A percentile compares a stretch with the other conserved stretches of the same genome.
These are phyloP conservation scores for Drosophila incognita DNA, from an alignment of 2,888 invertebrate species.

Conservation along the genomic window DNA sequence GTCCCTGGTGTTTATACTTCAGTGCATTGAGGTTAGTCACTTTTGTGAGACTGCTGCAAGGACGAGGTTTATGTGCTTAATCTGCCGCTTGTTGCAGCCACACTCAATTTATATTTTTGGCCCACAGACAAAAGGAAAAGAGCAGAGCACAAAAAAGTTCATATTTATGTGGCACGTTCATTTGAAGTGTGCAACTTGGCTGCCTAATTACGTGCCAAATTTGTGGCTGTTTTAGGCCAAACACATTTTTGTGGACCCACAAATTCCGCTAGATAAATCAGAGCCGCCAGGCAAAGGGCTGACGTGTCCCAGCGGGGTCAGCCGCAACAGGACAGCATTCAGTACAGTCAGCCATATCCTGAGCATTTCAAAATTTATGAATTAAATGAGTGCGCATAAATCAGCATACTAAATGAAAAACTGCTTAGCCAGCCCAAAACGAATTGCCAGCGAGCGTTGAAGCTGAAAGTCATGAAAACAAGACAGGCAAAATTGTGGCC, in stretches of 20 bases:
- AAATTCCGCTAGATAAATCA: constrained; percentile 72
- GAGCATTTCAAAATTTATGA: constrained; percentile 68
- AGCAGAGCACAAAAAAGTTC: constrained; percentile 50
- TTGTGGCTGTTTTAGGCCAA: constrained; percentile 47
- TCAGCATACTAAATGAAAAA: constrained; percentile 66
- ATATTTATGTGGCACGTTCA: constrained; percentile 59
- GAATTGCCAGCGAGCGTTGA: constrained; percentile 24
- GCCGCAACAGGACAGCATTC: constrained; percentile 10
- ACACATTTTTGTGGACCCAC: constrained; percentile 41
- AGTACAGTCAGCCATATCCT: constrained; percentile 5
- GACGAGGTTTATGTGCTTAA: constrained; percentile 47
- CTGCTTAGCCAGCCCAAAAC: constrained; percentile 28
- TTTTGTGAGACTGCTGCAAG: constrained; percentile 14
- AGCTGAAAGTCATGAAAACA: constrained; percentile 42
- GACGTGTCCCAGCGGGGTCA: constrained; percentile 13
- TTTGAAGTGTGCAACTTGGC: constrained; percentile 31
- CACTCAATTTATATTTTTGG: constrained; percentile 54
- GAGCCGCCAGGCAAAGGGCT: constrained; percentile 18
- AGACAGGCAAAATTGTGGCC: constrained; percentile 9
- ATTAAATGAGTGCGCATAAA: constrained; percentile 77
- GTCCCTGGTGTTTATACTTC: constrained; percentile 46
- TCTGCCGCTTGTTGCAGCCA: constrained; percentile 56
- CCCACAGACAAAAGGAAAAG: constrained; percentile 20
- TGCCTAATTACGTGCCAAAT: constrained; percentile 74
- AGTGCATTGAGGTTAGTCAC: constrained; percentile 39